Percentiles rank a stretch among this genome's conserved stretches.
Conservation (phyloP, 2,113 vertebrate genomes). For the Suricata suricatta region DNA sequence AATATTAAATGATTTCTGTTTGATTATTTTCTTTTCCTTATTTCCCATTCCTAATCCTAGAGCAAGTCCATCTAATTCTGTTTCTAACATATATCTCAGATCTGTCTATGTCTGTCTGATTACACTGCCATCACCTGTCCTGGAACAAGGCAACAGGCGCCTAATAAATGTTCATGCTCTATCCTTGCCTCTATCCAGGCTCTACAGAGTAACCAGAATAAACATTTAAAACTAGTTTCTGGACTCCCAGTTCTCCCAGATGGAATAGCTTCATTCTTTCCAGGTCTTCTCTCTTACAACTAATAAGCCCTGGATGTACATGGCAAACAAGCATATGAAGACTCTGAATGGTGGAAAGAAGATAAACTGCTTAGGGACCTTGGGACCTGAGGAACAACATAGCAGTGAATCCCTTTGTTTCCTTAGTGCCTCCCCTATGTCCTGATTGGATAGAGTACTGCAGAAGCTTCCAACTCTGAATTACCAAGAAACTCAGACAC, state of each 20-base stretch:
- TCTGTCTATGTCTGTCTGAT: neutral
- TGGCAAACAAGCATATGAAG: neutral
- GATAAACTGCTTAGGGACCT: neutral
- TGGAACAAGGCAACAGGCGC: neutral
- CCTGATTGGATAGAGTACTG: neutral
- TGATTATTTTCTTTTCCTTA: neutral
- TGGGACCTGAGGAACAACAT: neutral
- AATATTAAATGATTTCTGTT: neutral
- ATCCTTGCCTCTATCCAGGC: neutral
- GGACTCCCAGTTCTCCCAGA: neutral
- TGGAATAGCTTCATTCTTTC: neutral
- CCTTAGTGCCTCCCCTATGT: neutral
- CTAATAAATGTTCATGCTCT: neutral
- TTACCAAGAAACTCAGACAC: neutral
- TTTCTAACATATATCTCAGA: neutral
- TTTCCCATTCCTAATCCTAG: neutral
- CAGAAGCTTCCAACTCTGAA: neutral
- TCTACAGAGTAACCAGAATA: neutral
- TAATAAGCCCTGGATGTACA: neutral
- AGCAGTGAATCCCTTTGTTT: neutral
- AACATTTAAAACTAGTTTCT: neutral
- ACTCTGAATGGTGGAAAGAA: neutral
- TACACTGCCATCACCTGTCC: neutral
- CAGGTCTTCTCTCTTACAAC: neutral
- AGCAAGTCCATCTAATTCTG: neutral